Evolutionary conservation across 2,113 vertebrate species (phyloP).

Genomic region (Onychostruthus taczanowskii): DNA sequence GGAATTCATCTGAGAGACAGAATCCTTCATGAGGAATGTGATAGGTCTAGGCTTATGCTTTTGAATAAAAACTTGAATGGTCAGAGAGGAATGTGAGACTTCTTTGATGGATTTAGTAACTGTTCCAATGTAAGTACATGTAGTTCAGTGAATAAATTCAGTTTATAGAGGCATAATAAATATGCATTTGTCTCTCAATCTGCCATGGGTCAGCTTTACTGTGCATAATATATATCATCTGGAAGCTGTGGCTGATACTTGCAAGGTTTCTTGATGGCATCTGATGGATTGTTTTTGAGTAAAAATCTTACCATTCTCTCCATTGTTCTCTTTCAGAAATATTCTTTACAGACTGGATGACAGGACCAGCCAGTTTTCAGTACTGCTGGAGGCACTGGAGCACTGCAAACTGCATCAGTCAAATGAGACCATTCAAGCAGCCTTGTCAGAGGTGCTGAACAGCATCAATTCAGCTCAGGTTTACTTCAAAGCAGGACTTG

Average conservation of each 20-base stretch:
- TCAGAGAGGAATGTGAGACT: not conserved
- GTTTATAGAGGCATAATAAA: slow-evolving; percentile 7
- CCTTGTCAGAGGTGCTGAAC: slow-evolving; percentile 79
- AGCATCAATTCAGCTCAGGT: slow-evolving; percentile 86
- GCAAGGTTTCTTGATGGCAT: not conserved
- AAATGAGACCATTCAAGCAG: slow-evolving; percentile 78
- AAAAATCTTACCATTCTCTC: slow-evolving; percentile 19
- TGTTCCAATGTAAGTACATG: not conserved
- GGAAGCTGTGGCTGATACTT: not conserved
- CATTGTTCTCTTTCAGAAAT: slow-evolving; percentile 80
- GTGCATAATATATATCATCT: not conserved
- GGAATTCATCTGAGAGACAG: not conserved
- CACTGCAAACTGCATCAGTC: slow-evolving; percentile 63
- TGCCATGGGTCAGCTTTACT: not conserved
- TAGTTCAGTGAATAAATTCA: not conserved
- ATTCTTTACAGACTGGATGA: slow-evolving; percentile 87
- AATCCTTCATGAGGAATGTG: not conserved
- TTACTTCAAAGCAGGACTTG: slow-evolving; percentile 84
- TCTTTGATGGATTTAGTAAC: not conserved
- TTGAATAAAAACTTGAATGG: not conserved
- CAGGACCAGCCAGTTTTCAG: slow-evolving; percentile 80
- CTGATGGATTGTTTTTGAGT: not conserved
- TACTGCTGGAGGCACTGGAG: slow-evolving; percentile 79
- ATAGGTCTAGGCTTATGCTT: not conserved
- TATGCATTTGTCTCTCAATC: not conserved